Conservation (phyloP, 2,797 vertebrate genomes). For the Gobionotothen gibberifrons region DNA sequence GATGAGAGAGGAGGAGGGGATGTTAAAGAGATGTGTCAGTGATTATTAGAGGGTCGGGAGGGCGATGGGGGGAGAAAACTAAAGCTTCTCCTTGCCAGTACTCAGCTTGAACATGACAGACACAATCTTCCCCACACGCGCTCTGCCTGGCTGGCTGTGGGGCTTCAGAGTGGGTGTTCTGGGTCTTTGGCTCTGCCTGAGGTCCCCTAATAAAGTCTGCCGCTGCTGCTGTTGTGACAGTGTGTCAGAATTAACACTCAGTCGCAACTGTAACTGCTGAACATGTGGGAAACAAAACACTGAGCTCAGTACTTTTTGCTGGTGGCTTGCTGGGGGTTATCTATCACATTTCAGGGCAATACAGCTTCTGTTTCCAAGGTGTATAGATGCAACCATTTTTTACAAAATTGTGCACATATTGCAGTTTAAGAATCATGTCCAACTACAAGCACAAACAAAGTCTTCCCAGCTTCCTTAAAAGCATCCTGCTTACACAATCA, state of each 20-base stretch:
- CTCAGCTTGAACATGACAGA: constrained; percentile 78
- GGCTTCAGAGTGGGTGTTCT: constrained; percentile 53
- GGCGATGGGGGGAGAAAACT: constrained; percentile 47
- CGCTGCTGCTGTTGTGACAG: constrained; percentile 52
- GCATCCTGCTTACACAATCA: no score
- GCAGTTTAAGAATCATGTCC: background rate
- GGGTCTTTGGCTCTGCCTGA: constrained; percentile 38
- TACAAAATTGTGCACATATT: background rate
- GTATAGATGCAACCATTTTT: background rate
- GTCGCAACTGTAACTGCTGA: constrained; percentile 24
- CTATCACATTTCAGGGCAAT: background rate
- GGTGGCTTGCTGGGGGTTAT: background rate
- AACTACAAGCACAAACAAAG: no score
- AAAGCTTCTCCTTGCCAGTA: constrained; percentile 58
- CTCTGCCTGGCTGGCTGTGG: constrained; percentile 44
- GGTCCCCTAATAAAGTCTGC: constrained; percentile 35
- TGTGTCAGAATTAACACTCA: constrained; percentile 60
- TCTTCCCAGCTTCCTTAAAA: no score
- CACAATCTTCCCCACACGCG: constrained; percentile 46
- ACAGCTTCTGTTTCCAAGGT: background rate
- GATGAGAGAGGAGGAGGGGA: constrained; percentile 63
- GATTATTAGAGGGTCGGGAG: constrained; percentile 80
- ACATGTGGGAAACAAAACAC: constrained; percentile 18
- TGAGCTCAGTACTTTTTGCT: constrained; percentile 8
- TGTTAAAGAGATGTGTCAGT: constrained; percentile 72